Evolutionary conservation across 2,888 invertebrate species (phyloP).

Genomic region (Tenthredo amoena): DNA sequence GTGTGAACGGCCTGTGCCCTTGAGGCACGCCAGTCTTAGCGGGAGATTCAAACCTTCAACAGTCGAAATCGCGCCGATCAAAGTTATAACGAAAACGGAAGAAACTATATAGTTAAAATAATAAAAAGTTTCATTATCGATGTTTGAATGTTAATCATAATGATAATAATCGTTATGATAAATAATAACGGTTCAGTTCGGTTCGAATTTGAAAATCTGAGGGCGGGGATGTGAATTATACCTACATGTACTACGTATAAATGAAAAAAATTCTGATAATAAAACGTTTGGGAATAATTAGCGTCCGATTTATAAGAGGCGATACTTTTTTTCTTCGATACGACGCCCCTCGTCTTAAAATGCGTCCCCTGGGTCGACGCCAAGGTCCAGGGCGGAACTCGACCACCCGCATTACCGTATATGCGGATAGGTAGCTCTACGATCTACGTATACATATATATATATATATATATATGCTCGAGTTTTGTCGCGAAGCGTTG

Average conservation of each 20-base stretch:
- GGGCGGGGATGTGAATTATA: background rate
- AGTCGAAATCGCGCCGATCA: background rate
- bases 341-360: constrained; percentile 44
- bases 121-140: background rate
- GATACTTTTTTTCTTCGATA: constrained; percentile 13
- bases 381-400: constrained; percentile 50
- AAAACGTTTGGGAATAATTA: constrained; percentile 17
- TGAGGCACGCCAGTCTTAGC: constrained; percentile 28
- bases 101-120: background rate
- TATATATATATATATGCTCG: background rate
- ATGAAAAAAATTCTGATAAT: background rate
- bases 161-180: background rate
- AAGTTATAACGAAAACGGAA: background rate
- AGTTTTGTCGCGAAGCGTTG: background rate
- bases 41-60: constrained; percentile 39
- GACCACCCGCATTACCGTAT: constrained; percentile 45
- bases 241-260: background rate
- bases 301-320: constrained; percentile 14
- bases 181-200: background rate
- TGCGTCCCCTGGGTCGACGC: constrained; percentile 42
- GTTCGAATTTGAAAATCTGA: background rate
- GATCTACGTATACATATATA: background rate
- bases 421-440: background rate
- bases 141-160: background rate
- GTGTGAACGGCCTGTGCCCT: constrained; percentile 52